Base-by-base conservation (phyloP, 1,140 invertebrate species). In the Atta colombica region DNA sequence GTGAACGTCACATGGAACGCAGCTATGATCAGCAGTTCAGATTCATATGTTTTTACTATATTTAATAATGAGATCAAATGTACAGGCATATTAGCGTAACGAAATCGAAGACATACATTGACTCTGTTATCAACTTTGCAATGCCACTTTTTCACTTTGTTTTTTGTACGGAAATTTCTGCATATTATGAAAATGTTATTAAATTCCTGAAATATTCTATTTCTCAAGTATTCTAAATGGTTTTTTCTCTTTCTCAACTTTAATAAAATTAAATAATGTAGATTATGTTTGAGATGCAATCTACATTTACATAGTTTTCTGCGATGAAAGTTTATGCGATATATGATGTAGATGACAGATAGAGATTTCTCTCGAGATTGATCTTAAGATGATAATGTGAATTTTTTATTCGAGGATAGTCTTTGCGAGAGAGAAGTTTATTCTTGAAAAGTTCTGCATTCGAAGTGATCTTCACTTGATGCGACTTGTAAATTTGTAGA, bases 1-100 rank as follows among this genome's bases (percentile, higher is more conserved):
- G 39, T 39, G 39, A 39, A 6, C 39, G 39, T 39, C 39, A 39
- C 8, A 39, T 39, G 39, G 6, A 8, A 39, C 1, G 39, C 39
- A 39, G 39, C 8, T 39, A 8, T 8, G 96, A 96, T 49, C 96
- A 96, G 82, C 96, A 96, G 85, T 94, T 95, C 4, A 92, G 94
- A 85, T 96, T 96, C 86, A 89, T 92, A 51, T 96, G 96, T 81
- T 95, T 96, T 0, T 90, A 94, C 31, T 92, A 74, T 91, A 87
- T 45, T 93, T 94, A 77, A 93, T 91, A 81, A 89, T 92, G 72
- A 92, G 88, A 16, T 92, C 87, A 14, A 92, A 91, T 94, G 18
- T 93, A 93, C 53, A 85, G 75, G 12, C 93, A 94, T 58, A 91
- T 93, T 60, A 87, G 39, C 7, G 21, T 4, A 25, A 25, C 25